Percentiles rank a stretch among this genome's conserved stretches.
phyloP scores from a whole-genome alignment of 2,888 invertebrate species.

The Epistrophe grossulariae region DNA sequence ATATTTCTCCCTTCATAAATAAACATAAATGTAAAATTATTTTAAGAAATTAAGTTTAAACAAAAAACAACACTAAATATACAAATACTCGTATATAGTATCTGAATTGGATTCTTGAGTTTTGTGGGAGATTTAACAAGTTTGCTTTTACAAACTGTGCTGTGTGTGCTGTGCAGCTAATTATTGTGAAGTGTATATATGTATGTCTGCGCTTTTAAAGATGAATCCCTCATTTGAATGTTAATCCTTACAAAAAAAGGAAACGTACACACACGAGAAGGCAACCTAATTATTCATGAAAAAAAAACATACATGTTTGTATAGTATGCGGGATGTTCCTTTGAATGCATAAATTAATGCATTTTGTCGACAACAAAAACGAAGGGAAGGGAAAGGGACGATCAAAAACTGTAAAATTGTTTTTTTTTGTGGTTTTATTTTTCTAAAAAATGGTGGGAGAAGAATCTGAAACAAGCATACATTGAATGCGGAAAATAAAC shows the following conservation, averaged over 20 bases:
- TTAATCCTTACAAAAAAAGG: conserved; percentile 31
- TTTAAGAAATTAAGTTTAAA: background rate
- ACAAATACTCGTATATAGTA: background rate
- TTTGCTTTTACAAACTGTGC: background rate
- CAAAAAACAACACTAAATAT: background rate
- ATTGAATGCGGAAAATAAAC: background rate
- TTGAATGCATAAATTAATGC: conserved; percentile 22
- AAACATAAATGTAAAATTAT: background rate
- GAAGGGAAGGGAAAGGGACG: background rate
- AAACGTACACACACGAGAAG: conserved; percentile 8
- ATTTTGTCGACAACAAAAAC: background rate
- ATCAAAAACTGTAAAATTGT: background rate
- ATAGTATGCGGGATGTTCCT: conserved; percentile 11
- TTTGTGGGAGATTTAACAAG: background rate
- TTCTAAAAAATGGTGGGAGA: background rate
- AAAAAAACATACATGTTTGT: conserved; percentile 16
- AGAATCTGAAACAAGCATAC: background rate
- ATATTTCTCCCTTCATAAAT: background rate
- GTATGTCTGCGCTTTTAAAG: background rate
- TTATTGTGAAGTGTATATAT: background rate
- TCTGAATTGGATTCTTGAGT: background rate
- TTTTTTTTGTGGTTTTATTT: background rate
- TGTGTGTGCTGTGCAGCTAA: background rate
- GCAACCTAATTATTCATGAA: conserved; percentile 51
- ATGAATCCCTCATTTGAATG: conserved; percentile 1